These are phyloP conservation scores for Anthoptus insignis DNA, from an alignment of 2,888 invertebrate genomes.

Conservation along the genomic window DNA sequence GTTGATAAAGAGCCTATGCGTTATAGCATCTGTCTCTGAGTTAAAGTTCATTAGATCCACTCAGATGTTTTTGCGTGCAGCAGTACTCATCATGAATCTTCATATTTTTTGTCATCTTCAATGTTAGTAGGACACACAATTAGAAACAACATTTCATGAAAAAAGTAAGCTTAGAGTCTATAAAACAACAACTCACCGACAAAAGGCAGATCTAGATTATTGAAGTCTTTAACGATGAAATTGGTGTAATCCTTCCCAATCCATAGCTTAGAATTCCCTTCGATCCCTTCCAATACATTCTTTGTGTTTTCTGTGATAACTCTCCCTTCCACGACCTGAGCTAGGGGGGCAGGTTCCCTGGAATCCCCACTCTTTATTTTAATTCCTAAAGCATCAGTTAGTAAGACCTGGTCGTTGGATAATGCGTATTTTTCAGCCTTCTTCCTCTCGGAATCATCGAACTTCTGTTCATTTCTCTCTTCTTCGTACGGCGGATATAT, in stretches of 20 bases:
- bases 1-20: too few relatives aligned
- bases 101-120: too few relatives aligned
- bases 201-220: slow-evolving; percentile 95
- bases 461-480: slow-evolving; percentile 74
- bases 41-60: too few relatives aligned
- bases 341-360: slow-evolving; percentile 69
- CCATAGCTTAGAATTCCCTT: slow-evolving; percentile 96
- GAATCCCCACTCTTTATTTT: slow-evolving; percentile 58
- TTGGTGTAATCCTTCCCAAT: slow-evolving; percentile 98
- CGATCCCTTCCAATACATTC: slow-evolving; percentile 69
- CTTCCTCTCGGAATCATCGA: slow-evolving; percentile 76
- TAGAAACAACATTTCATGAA: background rate
- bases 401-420: slow-evolving; percentile 72
- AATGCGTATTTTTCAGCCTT: slow-evolving; percentile 81
- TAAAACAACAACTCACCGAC: too few relatives aligned
- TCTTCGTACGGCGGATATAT: slow-evolving; percentile 79
- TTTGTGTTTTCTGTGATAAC: slow-evolving; percentile 73
- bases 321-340: slow-evolving; percentile 74
- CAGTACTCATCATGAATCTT: too few relatives aligned
- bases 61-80: too few relatives aligned
- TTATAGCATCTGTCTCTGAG: too few relatives aligned
- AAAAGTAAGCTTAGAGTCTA: too few relatives aligned
- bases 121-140: too few relatives aligned
- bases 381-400: slow-evolving; percentile 69
- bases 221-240: slow-evolving; percentile 98